Base-by-base conservation (phyloP, 2,797 vertebrate species). In the Ctenopoma kingsleyae region DNA sequence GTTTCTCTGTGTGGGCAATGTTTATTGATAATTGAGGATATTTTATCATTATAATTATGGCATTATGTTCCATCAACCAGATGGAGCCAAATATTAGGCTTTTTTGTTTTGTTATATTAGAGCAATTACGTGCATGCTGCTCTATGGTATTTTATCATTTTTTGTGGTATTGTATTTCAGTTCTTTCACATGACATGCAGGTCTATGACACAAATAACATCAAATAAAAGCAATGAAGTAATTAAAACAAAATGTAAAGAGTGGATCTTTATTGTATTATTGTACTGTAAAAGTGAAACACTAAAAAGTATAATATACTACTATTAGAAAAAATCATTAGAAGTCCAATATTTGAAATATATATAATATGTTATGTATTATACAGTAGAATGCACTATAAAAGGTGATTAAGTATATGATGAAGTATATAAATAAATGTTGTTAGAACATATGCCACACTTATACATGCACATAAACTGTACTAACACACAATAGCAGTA, bases 1-100 rank as follows among this genome's bases (percentile, higher is more conserved):
- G 58, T 67, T 65, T 63, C 56, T 57, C 25, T 50, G 8, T 52
- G 27, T 60, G 48, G 16, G 44, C 13, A 62, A 40, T 48, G 59
- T 82, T 49, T 64, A 6, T 41, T 35, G 15, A 49, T 59, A 11
- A 38, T 30, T 41, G 5, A 53, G 17, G 22, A 46, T 47, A 23
- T 67, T 62, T 70, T 62, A 9, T 55, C 17, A 54, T 68, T 2
- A 38, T 63, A 27, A 67, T 54, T 38, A 30, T 43, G 16, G 12
- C 16, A 25, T 65, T 50, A 66, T 65, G 17, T 52, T 35, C 60
- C 12, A 38, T 66, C 64, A 30, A 38, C 11, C 36, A 69, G 13
- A 61, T 52, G 30, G 12, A 65, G 15, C 27, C 25, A 27, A 27
- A 27, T 3, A 27, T 27, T 3, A 27, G 25, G 25, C 25, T 30